phyloP scores from a whole-genome alignment of 2,113 vertebrate genomes.

The Gambusia holbrooki region DNA sequence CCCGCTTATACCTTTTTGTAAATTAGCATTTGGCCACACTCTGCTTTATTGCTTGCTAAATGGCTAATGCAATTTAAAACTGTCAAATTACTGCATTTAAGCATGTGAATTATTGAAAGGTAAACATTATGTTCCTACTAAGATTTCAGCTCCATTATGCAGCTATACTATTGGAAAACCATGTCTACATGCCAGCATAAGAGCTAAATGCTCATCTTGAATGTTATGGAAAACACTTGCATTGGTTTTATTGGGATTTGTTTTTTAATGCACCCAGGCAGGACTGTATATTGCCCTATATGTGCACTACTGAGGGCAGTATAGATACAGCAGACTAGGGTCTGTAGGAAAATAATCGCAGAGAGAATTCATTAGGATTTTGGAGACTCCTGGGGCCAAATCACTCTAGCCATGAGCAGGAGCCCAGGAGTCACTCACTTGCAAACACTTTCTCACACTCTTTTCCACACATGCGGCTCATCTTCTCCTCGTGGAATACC shows the following conservation, averaged over 20 bases:
- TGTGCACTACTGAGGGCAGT: conserved; percentile 2
- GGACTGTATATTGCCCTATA: conserved; percentile 2
- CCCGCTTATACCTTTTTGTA: too few species aligned
- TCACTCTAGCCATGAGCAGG: conserved; percentile 49
- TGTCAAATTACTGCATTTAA: not conserved
- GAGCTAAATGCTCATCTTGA: not conserved
- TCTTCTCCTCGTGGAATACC: conserved; percentile 48
- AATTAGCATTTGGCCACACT: not conserved
- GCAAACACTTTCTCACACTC: not conserved
- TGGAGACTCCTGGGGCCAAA: conserved; percentile 48
- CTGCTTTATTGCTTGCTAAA: too few species aligned
- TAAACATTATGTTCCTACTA: not conserved
- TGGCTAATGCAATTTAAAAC: not conserved
- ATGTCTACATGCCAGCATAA: not conserved
- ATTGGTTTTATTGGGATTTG: not conserved
- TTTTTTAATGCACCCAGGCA: conserved; percentile 16
- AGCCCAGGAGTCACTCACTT: conserved; percentile 55
- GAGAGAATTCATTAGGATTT: conserved; percentile 47
- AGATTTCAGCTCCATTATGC: not conserved
- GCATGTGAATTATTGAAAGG: too few species aligned
- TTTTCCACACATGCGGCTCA: conserved; percentile 23
- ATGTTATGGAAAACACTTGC: not conserved
- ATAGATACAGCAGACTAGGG: not conserved
- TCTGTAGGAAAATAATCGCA: conserved; percentile 8
- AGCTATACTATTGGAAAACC: not conserved